Conservation (phyloP, 37 sponge, comb jelly and placozoan species). For the Theonella swinhoei region DNA sequence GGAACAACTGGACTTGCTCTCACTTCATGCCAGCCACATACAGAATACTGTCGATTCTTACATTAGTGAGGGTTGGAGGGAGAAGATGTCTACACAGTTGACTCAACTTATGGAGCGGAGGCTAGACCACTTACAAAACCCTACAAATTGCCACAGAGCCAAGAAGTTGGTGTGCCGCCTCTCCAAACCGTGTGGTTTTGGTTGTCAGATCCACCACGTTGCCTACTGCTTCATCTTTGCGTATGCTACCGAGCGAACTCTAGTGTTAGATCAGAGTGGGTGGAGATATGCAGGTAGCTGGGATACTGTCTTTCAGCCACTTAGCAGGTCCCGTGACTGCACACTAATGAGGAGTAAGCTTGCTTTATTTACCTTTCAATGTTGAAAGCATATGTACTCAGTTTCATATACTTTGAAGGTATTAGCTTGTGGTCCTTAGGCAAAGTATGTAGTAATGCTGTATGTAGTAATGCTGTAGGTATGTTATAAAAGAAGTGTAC, state of each 20-base stretch:
- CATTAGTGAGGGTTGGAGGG: constrained; percentile 37
- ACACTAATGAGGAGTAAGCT: background rate
- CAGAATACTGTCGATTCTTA: background rate
- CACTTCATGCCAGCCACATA: background rate
- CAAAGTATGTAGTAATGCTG: no score
- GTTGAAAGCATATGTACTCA: no score
- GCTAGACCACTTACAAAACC: constrained; percentile 62
- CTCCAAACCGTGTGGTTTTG: constrained; percentile 80
- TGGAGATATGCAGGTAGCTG: constrained; percentile 66
- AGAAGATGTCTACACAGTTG: background rate
- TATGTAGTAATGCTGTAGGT: no score
- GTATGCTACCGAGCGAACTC: constrained; percentile 65
- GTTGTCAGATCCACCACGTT: constrained; percentile 86
- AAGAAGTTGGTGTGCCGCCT: constrained; percentile 70
- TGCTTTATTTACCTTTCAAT: background rate
- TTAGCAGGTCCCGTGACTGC: constrained; percentile 25
- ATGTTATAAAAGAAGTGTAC: no score
- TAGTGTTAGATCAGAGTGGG: constrained; percentile 51
- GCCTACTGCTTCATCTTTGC: constrained; percentile 81
- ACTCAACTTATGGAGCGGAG: constrained; percentile 32
- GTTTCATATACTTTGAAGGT: no score
- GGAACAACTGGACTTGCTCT: constrained; percentile 26
- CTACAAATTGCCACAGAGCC: constrained; percentile 45
- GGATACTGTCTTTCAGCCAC: constrained; percentile 63
- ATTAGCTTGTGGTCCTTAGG: no score